Evolutionary conservation across 2,888 invertebrate genomes (phyloP).

Genomic region (Nymphalis c-album): DNA sequence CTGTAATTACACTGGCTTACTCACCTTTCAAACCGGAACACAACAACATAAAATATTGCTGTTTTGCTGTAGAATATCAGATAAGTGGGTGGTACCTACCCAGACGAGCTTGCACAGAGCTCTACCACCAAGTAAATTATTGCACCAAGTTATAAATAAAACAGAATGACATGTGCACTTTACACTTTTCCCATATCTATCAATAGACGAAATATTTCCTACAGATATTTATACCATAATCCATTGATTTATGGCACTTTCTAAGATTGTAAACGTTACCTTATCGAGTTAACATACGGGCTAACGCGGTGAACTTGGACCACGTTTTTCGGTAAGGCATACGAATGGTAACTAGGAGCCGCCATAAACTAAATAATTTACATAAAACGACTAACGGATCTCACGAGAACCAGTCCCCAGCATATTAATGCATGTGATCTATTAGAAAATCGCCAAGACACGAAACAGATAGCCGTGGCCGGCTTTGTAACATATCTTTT

Average conservation of each 20-base stretch:
- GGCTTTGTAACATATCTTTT: slow-evolving; percentile 58
- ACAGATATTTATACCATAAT: slow-evolving; percentile 49
- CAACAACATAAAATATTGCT: too few species aligned
- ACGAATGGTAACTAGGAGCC: slow-evolving; percentile 75
- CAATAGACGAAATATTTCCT: slow-evolving; percentile 33
- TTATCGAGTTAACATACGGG: slow-evolving; percentile 49
- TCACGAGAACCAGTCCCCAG: slow-evolving; percentile 73
- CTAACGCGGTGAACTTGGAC: slow-evolving; percentile 39
- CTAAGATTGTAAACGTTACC: slow-evolving; percentile 60
- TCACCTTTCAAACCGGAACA: too few species aligned
- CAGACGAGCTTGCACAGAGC: too few species aligned
- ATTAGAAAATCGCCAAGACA: slow-evolving; percentile 76
- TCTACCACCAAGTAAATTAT: too few species aligned
- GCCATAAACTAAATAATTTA: slow-evolving; percentile 76
- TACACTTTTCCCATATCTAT: slow-evolving; percentile 35
- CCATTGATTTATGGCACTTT: slow-evolving; percentile 67
- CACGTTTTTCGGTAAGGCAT: slow-evolving; percentile 54
- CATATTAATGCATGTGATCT: slow-evolving; percentile 78
- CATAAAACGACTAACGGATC: slow-evolving; percentile 81
- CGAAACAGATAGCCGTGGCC: slow-evolving; percentile 57
- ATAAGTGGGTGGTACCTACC: too few species aligned
- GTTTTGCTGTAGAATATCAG: too few species aligned
- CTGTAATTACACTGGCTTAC: too few species aligned
- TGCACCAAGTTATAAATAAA: neutral
- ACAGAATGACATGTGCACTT: slow-evolving; percentile 13